A percentile compares a stretch with the other conserved stretches of the same genome.
Evolutionary conservation across 1,140 invertebrate species (phyloP).

Genomic region (Wiebesia pumilae): DNA sequence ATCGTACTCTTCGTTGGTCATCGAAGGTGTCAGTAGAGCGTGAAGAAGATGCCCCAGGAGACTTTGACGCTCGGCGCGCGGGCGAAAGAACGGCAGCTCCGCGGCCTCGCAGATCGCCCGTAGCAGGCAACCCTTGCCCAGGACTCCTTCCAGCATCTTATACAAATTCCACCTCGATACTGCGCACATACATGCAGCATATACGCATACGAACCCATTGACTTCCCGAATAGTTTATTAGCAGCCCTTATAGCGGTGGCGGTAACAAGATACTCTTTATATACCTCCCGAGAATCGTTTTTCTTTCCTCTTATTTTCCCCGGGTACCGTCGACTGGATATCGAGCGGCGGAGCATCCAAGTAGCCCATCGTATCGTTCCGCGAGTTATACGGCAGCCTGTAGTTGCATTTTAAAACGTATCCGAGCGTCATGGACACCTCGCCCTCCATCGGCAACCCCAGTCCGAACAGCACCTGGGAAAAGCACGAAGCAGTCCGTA

Average conservation of each 20-base stretch:
- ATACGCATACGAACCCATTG: background rate
- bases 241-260: background rate
- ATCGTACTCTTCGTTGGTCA: conserved; percentile 68
- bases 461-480: conserved; percentile 73
- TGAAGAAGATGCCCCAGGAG: conserved; percentile 74
- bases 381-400: conserved; percentile 67
- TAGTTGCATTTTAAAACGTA: conserved; percentile 75
- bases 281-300: background rate
- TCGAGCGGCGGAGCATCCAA: no score
- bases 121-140: conserved; percentile 81
- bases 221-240: conserved; percentile 4
- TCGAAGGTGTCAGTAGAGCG: conserved; percentile 72
- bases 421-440: conserved; percentile 73
- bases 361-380: background rate
- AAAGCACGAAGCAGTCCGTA: background rate
- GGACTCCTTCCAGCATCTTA: conserved; percentile 66
- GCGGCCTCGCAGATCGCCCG: conserved; percentile 85
- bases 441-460: conserved; percentile 74
- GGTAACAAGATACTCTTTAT: conserved; percentile 20
- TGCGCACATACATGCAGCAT: background rate
- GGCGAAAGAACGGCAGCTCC: conserved; percentile 79
- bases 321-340: background rate
- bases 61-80: conserved; percentile 71
- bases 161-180: conserved; percentile 70
- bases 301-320: background rate